Conservation (phyloP, 2,888 invertebrate species). For the Chymomyza fuscimana region DNA sequence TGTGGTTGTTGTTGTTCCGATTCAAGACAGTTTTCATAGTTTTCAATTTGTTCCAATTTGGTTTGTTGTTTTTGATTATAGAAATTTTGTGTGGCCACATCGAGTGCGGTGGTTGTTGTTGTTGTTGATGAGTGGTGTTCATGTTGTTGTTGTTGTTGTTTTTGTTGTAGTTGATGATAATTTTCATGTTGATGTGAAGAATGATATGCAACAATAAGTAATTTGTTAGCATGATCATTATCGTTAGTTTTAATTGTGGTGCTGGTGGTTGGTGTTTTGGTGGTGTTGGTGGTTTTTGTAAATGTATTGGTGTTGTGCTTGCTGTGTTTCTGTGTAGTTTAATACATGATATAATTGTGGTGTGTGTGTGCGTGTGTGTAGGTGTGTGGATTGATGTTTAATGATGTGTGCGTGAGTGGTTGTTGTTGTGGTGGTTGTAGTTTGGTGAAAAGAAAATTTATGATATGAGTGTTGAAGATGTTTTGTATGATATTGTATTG, state of each 20-base stretch:
- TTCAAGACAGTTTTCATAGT: slow-evolving; percentile 75
- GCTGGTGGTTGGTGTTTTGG: slow-evolving; percentile 30
- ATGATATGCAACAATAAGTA: slow-evolving; percentile 77
- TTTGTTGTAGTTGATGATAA: slow-evolving; percentile 50
- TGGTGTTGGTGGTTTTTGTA: slow-evolving; percentile 33
- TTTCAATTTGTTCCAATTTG: slow-evolving; percentile 78
- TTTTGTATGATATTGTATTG: background rate
- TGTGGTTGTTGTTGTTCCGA: slow-evolving; percentile 62
- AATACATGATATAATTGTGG: slow-evolving; percentile 6
- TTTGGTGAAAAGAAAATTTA: slow-evolving; percentile 46
- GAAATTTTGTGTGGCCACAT: slow-evolving; percentile 74
- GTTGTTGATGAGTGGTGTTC: slow-evolving; percentile 50
- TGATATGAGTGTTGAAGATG: slow-evolving; percentile 35
- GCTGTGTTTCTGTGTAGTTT: slow-evolving; percentile 19
- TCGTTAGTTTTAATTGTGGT: slow-evolving; percentile 59
- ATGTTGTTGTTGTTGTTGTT: slow-evolving; percentile 35
- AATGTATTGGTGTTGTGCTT: slow-evolving; percentile 19
- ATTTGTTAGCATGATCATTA: slow-evolving; percentile 72
- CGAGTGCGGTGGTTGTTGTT: slow-evolving; percentile 57
- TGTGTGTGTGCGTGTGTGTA: slow-evolving; percentile 27
- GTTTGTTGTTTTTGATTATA: slow-evolving; percentile 76
- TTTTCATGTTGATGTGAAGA: slow-evolving; percentile 70
- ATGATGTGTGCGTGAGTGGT: background rate
- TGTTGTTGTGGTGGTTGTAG: background rate
- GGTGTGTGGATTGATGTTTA: background rate